These are phyloP conservation scores for Potorous gilbertii DNA, from an alignment of 2,797 vertebrate genomes.

Conservation along the genomic window DNA sequence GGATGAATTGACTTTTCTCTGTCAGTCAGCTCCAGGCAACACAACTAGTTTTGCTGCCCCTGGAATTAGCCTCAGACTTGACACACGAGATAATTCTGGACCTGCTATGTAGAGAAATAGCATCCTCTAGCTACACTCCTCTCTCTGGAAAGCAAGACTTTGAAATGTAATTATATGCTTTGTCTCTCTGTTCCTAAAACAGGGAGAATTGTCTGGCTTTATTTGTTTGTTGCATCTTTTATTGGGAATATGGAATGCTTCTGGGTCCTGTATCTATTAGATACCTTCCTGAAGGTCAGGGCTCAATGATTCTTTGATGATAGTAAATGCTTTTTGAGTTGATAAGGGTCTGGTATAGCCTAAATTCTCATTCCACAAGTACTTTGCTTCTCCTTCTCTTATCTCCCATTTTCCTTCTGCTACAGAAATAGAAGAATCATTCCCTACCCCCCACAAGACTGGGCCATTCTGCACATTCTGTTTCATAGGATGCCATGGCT, in stretches of 20 bases:
- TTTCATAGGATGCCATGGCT: neutral
- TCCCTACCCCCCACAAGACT: neutral
- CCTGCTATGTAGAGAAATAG: slow-evolving; percentile 67
- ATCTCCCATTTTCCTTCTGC: neutral
- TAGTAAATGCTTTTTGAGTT: neutral
- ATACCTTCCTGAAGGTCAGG: neutral
- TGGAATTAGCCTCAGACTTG: slow-evolving; percentile 72
- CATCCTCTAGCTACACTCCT: slow-evolving; percentile 66
- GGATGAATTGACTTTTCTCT: slow-evolving; percentile 62
- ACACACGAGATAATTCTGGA: slow-evolving; percentile 75
- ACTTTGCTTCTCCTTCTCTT: neutral
- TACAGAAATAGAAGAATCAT: neutral
- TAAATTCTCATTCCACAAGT: neutral
- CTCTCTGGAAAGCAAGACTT: slow-evolving; percentile 66
- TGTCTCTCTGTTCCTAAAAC: slow-evolving; percentile 65
- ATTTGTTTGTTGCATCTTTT: slow-evolving; percentile 55
- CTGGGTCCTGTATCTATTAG: neutral
- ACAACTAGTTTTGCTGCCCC: slow-evolving; percentile 66
- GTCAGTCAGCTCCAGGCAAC: slow-evolving; percentile 57
- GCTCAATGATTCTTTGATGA: neutral
- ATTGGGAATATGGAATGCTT: slow-evolving; percentile 8
- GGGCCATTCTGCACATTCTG: neutral
- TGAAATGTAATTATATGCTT: slow-evolving; percentile 74
- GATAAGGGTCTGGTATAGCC: neutral
- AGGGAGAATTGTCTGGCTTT: slow-evolving; percentile 59